Evolutionary conservation across 2,113 vertebrate species (phyloP).

Genomic region (Ameiurus melas): DNA sequence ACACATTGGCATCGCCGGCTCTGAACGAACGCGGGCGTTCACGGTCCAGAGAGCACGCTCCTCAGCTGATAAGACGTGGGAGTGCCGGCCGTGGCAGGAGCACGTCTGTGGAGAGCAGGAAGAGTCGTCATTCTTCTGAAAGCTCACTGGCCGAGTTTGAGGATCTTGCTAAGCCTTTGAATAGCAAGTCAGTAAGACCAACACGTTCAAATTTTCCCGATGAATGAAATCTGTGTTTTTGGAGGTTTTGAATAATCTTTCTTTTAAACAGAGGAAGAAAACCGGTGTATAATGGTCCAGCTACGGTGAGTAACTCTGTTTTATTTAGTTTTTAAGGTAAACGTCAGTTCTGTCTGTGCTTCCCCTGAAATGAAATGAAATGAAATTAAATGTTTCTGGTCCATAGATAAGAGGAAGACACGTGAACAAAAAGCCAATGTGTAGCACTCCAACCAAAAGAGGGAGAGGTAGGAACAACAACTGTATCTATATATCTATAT

Average conservation of each 20-base stretch:
- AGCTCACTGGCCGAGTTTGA: slow-evolving; percentile 82
- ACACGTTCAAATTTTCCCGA: background rate
- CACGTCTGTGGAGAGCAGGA: slow-evolving; percentile 79
- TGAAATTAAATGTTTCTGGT: background rate
- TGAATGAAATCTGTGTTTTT: background rate
- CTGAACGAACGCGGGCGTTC: slow-evolving; percentile 68
- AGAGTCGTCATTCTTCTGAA: slow-evolving; percentile 80
- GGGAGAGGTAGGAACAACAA: slow-evolving; percentile 50
- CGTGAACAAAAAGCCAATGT: slow-evolving; percentile 66
- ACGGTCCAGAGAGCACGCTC: slow-evolving; percentile 62
- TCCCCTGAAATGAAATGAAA: background rate
- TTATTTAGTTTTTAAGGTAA: background rate
- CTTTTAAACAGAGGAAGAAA: slow-evolving; percentile 65
- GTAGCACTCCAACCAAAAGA: slow-evolving; percentile 73
- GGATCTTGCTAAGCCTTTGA: slow-evolving; percentile 70
- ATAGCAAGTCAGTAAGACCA: slow-evolving; percentile 69
- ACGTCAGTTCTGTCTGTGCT: background rate
- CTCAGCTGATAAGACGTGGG: slow-evolving; percentile 48
- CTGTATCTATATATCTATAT: too few species aligned
- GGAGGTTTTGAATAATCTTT: background rate
- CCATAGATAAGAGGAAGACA: slow-evolving; percentile 65
- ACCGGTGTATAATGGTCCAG: slow-evolving; percentile 66
- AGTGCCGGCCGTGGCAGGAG: slow-evolving; percentile 71
- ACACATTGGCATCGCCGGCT: slow-evolving; percentile 68
- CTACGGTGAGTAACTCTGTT: slow-evolving; percentile 57